These are phyloP conservation scores for Homalodisca vitripennis DNA, from an alignment of 1,140 invertebrate genomes.

Conservation along the genomic window DNA sequence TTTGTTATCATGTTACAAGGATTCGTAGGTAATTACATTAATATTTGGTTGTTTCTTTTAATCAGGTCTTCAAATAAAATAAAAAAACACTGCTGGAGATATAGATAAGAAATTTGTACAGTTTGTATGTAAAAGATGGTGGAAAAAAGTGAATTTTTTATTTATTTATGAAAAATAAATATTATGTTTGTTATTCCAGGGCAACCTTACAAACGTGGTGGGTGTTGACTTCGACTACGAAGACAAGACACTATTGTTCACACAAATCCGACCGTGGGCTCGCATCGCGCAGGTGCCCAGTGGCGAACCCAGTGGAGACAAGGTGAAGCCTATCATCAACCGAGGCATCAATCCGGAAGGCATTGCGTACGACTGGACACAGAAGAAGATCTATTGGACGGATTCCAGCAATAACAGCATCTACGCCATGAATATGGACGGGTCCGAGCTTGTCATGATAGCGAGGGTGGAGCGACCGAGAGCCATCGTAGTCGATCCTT, in stretches of 20 bases:
- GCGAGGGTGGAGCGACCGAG: constrained; percentile 88
- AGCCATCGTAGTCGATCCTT: constrained; percentile 96
- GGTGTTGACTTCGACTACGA: constrained; percentile 94
- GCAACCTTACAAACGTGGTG: constrained; percentile 94
- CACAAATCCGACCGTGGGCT: constrained; percentile 88
- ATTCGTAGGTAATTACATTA: too few relatives aligned
- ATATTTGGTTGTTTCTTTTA: too few relatives aligned
- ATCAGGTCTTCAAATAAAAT: too few relatives aligned
- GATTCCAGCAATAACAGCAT: constrained; percentile 93
- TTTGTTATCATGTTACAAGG: too few relatives aligned
- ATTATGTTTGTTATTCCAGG: constrained; percentile 47
- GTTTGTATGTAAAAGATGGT: too few relatives aligned
- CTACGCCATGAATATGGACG: constrained; percentile 92
- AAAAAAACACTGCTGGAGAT: too few relatives aligned
- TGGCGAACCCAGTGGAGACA: constrained; percentile 58
- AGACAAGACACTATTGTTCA: constrained; percentile 85
- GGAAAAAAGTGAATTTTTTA: background rate
- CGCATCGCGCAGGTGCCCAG: constrained; percentile 79
- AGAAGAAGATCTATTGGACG: constrained; percentile 96
- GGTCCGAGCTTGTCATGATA: constrained; percentile 89
- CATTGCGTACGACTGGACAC: constrained; percentile 96
- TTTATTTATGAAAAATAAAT: background rate
- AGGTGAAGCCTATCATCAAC: constrained; percentile 71
- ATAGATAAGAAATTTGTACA: too few relatives aligned
- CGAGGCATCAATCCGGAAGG: constrained; percentile 92